These are phyloP conservation scores for Harmothoe impar DNA, from an alignment of 2,888 invertebrate genomes.

Conservation along the genomic window DNA sequence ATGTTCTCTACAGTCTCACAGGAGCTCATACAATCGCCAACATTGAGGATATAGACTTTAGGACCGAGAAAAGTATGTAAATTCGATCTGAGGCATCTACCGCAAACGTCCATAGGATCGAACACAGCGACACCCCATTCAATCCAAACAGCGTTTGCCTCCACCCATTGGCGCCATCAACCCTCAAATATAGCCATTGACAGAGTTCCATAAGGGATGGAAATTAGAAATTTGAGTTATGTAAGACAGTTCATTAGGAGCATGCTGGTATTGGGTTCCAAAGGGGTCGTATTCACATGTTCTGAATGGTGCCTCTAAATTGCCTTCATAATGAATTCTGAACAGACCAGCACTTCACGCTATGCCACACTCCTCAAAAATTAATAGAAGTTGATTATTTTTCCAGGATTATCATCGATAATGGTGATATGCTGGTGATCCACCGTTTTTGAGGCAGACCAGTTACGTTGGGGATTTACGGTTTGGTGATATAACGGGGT, in stretches of 20 bases:
- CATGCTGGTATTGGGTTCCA: constrained; percentile 4
- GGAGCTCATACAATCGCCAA: too few species aligned
- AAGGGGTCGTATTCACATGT: not conserved
- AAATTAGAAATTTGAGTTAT: constrained; percentile 29
- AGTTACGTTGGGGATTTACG: not conserved
- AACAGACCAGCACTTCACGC: not conserved
- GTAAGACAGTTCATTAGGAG: constrained; percentile 16
- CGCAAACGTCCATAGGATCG: not conserved
- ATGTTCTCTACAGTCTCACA: too few species aligned
- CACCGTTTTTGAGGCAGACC: too few species aligned
- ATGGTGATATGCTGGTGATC: too few species aligned
- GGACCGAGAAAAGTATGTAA: not conserved
- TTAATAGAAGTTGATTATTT: too few species aligned
- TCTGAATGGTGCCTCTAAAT: not conserved
- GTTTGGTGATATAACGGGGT: not conserved
- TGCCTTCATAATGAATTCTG: not conserved
- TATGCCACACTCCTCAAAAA: too few species aligned
- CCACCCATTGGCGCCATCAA: too few species aligned
- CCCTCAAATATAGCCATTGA: too few species aligned
- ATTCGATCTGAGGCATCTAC: not conserved
- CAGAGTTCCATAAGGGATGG: not conserved
- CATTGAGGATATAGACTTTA: too few species aligned
- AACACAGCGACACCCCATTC: not conserved
- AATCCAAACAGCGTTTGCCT: too few species aligned
- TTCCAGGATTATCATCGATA: too few species aligned